phyloP scores from a whole-genome alignment of 2,797 vertebrate species.

The Ptychobarbus kaznakovi region DNA sequence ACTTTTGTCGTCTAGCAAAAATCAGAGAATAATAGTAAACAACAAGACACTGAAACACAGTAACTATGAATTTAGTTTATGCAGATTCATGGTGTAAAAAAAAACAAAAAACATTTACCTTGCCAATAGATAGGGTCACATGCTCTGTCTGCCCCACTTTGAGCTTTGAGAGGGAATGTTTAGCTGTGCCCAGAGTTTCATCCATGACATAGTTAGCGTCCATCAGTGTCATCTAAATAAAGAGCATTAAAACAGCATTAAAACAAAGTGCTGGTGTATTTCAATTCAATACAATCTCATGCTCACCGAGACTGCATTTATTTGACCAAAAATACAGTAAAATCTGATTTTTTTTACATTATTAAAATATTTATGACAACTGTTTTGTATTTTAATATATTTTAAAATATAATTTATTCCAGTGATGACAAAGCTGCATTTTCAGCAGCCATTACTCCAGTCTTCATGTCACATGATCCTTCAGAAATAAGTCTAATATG shows the following conservation, averaged over 20 bases:
- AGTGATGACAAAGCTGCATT: background rate
- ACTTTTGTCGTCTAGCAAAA: slow-evolving; percentile 89
- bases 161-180: slow-evolving; percentile 83
- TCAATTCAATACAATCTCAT: background rate
- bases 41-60: background rate
- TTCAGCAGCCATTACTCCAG: background rate
- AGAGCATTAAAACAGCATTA: slow-evolving; percentile 13
- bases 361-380: background rate
- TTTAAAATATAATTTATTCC: background rate
- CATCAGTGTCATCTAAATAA: slow-evolving; percentile 91
- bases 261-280: background rate
- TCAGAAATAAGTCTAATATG: background rate
- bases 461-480: background rate
- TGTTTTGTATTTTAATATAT: background rate
- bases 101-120: slow-evolving; percentile 73
- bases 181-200: slow-evolving; percentile 91
- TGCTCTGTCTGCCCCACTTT: slow-evolving; percentile 84
- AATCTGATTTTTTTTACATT: background rate
- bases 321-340: background rate
- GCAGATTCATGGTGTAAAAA: background rate
- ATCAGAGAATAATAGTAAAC: background rate
- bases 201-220: slow-evolving; percentile 99
- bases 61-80: background rate
- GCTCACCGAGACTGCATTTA: background rate
- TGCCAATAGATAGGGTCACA: slow-evolving; percentile 86